Evolutionary conservation across 2,113 vertebrate species (phyloP), one percentile per base, ranked within the genome.

Genomic region (Lepisosteus oculatus): DNA sequence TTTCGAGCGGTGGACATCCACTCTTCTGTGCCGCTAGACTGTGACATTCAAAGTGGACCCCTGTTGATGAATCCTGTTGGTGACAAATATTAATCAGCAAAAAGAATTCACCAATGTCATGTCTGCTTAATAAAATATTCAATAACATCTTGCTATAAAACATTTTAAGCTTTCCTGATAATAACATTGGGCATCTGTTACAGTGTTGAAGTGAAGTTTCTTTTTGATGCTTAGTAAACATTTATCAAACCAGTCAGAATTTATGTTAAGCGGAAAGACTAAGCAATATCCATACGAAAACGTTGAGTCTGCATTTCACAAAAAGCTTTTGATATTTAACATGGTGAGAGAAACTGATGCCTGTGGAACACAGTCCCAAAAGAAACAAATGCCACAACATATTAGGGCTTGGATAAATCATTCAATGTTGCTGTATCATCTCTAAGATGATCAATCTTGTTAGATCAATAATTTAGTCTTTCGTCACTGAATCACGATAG

Each of bases 321-420:
- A 80, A 69, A 41, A 70, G 62, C 55, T 65, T 73, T 76, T 80
- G 65, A 81, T 83, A 69, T 80, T 75, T 61, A 72, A 72, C 73
- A 79, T 83, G 84, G 87, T 85, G 69, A 86, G 86, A 85, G 80
- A 66, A 77, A 67, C 42, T 55, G 41, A 43, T 64, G 72, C 72
- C 54, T 12, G 17, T 45, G 69, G 78, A 79, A 77, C 63, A 45
- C 43, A 55, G 69, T 79, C 82, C 76, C 79, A 17, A 55, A 63
- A 69, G 65, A 71, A 44, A 45, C 57, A 57, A 76, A 80, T 80
- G 87, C 85, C 83, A 69, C 74, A 56, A 73, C 70, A 83, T 82
- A 88, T 88, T 88, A 91, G 73, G 70, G 70, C 67, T 78, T 78
- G 83, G 88, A 90, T 91, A 86, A 90, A 90, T 91, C 87, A 86